Conservation (phyloP, 2,888 invertebrate species). For the Aspidapion aeneum region DNA sequence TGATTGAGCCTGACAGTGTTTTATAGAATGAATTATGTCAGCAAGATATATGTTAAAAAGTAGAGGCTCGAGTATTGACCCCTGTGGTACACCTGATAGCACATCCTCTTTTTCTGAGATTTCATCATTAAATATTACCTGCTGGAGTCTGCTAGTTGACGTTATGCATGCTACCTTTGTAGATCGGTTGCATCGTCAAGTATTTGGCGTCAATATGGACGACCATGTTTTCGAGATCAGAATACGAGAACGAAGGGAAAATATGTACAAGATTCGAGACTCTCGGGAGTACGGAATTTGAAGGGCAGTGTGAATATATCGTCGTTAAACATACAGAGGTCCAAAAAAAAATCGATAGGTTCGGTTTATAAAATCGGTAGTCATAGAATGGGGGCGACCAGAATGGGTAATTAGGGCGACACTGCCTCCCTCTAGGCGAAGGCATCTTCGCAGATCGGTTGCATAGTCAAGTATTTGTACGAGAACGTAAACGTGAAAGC, state of each 20-base stretch:
- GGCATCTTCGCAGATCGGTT: conserved; percentile 53
- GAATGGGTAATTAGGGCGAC: conserved; percentile 82
- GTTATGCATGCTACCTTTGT: conserved; percentile 75
- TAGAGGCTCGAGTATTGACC: too few species aligned
- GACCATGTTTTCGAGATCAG: conserved; percentile 73
- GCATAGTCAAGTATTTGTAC: conserved; percentile 55
- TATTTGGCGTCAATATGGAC: conserved; percentile 64
- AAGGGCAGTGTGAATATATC: too few species aligned
- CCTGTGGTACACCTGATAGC: too few species aligned
- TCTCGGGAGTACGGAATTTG: conserved; percentile 67
- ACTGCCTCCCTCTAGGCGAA: conserved; percentile 72
- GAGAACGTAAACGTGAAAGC: conserved; percentile 91
- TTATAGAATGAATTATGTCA: too few species aligned
- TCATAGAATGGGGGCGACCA: too few species aligned
- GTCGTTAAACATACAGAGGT: conserved; percentile 53
- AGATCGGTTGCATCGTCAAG: conserved; percentile 43
- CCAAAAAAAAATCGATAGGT: too few species aligned
- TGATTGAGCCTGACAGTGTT: too few species aligned
- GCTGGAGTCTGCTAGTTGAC: too few species aligned
- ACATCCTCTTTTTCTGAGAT: too few species aligned
- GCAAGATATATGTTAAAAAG: too few species aligned
- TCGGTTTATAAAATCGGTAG: background rate
- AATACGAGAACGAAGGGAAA: conserved; percentile 89
- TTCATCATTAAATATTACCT: too few species aligned
- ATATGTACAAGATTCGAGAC: conserved; percentile 68